Conservation (phyloP, 2,113 vertebrate species). For the Gulo gulo region DNA sequence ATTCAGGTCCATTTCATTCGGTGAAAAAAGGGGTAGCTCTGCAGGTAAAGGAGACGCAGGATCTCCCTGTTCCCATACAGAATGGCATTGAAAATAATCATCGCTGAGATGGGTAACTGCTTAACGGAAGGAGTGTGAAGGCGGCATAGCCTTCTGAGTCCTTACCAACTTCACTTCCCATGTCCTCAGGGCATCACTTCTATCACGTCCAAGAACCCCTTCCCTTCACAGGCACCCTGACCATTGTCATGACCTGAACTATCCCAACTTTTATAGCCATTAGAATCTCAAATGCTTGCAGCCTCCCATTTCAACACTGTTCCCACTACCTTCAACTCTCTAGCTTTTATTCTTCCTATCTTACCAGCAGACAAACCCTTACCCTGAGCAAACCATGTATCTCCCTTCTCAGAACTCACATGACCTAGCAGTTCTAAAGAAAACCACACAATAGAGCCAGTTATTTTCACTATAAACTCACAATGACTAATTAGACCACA, state of each 20-base stretch:
- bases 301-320: rapidly evolving
- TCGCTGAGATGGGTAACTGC: not conserved
- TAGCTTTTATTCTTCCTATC: not conserved
- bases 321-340: not conserved
- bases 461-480: not conserved
- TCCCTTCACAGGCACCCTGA: not conserved
- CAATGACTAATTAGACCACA: not conserved
- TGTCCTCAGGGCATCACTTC: not conserved
- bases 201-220: too few species aligned
- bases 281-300: not conserved
- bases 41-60: not conserved
- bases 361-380: not conserved
- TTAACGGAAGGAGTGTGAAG: not conserved
- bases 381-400: not conserved
- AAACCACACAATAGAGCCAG: not conserved
- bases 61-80: not conserved
- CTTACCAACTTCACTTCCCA: not conserved
- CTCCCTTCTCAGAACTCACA: not conserved
- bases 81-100: not conserved
- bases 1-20: not conserved
- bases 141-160: not conserved
- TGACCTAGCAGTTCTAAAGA: not conserved
- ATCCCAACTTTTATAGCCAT: too few species aligned
- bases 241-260: not conserved
- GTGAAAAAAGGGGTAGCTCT: not conserved